These are phyloP conservation scores for Telmatherina bonti DNA, from an alignment of 2,797 vertebrate genomes.

Conservation along the genomic window DNA sequence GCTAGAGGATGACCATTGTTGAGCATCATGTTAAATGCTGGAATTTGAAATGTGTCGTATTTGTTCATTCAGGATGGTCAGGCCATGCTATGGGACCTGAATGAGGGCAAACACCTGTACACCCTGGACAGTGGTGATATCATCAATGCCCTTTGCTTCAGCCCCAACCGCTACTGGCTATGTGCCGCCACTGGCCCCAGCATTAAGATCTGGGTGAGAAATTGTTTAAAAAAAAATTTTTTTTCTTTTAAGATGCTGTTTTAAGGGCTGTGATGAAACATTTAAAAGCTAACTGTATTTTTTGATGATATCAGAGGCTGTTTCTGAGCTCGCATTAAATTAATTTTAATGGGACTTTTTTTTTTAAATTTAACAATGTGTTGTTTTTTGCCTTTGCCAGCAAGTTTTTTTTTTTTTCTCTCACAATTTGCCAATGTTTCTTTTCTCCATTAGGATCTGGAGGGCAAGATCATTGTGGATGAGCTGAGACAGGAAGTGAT, in stretches of 20 bases:
- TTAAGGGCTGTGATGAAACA: slow-evolving; percentile 76
- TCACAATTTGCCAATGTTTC: no score
- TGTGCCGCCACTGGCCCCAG: slow-evolving; percentile 97
- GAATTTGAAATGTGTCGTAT: background rate
- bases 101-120: slow-evolving; percentile 97
- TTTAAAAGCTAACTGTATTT: slow-evolving; percentile 79
- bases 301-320: slow-evolving; percentile 89
- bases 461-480: slow-evolving; percentile 96
- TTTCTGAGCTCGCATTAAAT: slow-evolving; percentile 84
- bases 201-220: slow-evolving; percentile 96
- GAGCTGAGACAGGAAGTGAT: slow-evolving; percentile 97
- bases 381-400: background rate
- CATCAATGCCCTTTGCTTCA: slow-evolving; percentile 97
- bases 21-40: background rate
- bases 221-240: background rate
- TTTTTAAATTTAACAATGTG: no score
- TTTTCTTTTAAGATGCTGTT: background rate
- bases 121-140: slow-evolving; percentile 95
- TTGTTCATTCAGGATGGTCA: slow-evolving; percentile 88
- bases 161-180: slow-evolving; percentile 98
- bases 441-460: slow-evolving; percentile 86
- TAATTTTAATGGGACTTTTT: background rate
- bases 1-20: background rate
- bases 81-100: slow-evolving; percentile 98
- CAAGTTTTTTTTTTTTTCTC: background rate